Base-by-base conservation (phyloP, 2,888 invertebrate species). In the Zeuzera pyrina region DNA sequence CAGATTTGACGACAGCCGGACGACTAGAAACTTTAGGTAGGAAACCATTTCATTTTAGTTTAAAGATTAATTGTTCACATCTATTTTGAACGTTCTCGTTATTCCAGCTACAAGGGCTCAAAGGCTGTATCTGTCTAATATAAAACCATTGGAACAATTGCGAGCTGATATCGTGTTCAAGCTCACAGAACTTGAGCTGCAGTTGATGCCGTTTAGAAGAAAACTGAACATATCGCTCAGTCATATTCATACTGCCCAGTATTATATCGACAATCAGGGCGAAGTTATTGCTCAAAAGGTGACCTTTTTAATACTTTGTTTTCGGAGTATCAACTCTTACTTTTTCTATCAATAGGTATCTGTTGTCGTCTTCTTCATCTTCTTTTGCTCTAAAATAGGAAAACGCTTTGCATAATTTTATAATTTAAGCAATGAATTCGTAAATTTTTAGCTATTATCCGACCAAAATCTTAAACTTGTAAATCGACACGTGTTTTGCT, bases 231-330 rank as follows among this genome's bases (percentile, higher is more conserved):
- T 90, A 47, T 90, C 91, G 0, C 71, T 92, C 3, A 87, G 88
- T 34, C 91, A 92, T 55, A 85, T 93, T 44, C 89, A 89, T 50
- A 90, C 88, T n/a, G 89, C 92, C 28, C 92, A 93, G 61, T 89
- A 87, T 58, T 91, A 89, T 66, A 85, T 93, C 39, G 88, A 91
- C 50, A 89, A 88, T 53, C 89, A 90, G 48, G 91, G 91, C 16
- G 87, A 86, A 30, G 84, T 88, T 45, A 89, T 92, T 48, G 89
- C 90, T 31, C 85, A 87, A 49, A 86, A 89, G 86, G 90, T 90
- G 69, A 74, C n/a, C n/a, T n/a, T n/a, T n/a, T n/a, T n/a, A n/a
- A n/a, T n/a, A n/a, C n/a, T n/a, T n/a, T n/a, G n/a, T n/a, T n/a
- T n/a, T n/a, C n/a, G n/a, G n/a, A n/a, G n/a, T n/a, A n/a, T n/a